Evolutionary conservation across 1,140 invertebrate species (phyloP), one percentile per base, ranked within the genome.

Genomic region (Hypsibius dujardini): DNA sequence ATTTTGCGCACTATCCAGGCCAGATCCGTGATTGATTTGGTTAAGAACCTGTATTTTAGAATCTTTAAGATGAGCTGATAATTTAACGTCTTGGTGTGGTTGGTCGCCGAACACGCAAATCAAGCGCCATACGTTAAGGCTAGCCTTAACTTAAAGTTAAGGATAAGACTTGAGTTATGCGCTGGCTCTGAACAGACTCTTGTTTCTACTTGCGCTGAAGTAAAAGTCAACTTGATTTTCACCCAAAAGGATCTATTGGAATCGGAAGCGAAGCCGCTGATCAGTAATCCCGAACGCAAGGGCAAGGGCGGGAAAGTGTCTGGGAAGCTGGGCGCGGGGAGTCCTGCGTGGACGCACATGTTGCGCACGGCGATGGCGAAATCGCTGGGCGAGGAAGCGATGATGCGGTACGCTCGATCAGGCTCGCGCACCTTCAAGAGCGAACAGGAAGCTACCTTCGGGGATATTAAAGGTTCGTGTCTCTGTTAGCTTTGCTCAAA

Each of bases 271-370:
- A 7, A n/a, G 50, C 7, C 50, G 7, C 7, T 56, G 50, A 7
- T 56, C 7, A 56, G n/a, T 56, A 7, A 12, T 56, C 50, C 50
- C 7, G 50, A 56, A n/a, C 7, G 50, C 7, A 56, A 56, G n/a
- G 50, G 50, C n/a, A 56, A 56, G n/a, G 50, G 50, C n/a, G 50
- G 50, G n/a, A 56, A 56, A 56, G 50, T 56, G 7, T 56, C 50
- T n/a, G 50, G 50, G 50, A 7, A n/a, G n/a, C 50, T 56, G n/a
- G 50, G 50, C 7, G 7, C 7, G n/a, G 50, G 50, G n/a, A 56
- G 50, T 56, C 50, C 50, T 7, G 50, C 50, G 7, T 56, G 50
- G 50, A 56, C 50, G 50, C 50, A 56, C 50, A 7, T 56, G 7
- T 56, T 56, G 50, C 50, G 50, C 7, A 56, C 7, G n/a, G 50